phyloP scores from a whole-genome alignment of 2,888 invertebrate species.

The Aporophyla nigra region DNA sequence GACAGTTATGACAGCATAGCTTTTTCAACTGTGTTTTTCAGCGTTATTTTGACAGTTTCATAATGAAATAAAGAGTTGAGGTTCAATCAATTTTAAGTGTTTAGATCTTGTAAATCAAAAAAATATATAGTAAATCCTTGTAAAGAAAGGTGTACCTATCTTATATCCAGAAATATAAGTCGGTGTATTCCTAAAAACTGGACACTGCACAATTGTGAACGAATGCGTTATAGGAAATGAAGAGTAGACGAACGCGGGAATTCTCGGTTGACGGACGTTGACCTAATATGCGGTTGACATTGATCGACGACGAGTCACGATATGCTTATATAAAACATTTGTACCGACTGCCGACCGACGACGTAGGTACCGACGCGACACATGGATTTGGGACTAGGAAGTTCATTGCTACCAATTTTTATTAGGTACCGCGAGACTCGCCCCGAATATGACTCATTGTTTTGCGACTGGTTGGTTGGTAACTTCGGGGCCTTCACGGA shows the following conservation, averaged over 20 bases:
- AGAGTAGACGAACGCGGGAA: slow-evolving; percentile 84
- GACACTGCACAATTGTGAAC: slow-evolving; percentile 72
- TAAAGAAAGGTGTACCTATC: neutral
- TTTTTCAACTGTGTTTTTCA: neutral
- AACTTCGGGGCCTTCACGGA: slow-evolving; percentile 41
- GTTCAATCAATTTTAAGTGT: neutral
- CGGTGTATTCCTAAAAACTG: slow-evolving; percentile 19
- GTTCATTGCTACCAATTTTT: slow-evolving; percentile 86
- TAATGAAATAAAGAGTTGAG: slow-evolving; percentile 1
- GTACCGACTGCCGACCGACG: slow-evolving; percentile 68
- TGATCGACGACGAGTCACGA: slow-evolving; percentile 89
- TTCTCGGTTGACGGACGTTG: slow-evolving; percentile 87
- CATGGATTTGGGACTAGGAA: slow-evolving; percentile 83
- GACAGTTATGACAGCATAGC: slow-evolving; percentile 41
- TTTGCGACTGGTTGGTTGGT: slow-evolving; percentile 63
- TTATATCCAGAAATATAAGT: neutral
- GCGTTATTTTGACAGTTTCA: neutral
- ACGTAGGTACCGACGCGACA: slow-evolving; percentile 70
- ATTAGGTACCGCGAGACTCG: slow-evolving; percentile 79
- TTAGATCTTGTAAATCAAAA: neutral
- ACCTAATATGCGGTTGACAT: slow-evolving; percentile 90
- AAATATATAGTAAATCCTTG: neutral
- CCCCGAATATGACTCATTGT: slow-evolving; percentile 79
- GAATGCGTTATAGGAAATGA: slow-evolving; percentile 83
- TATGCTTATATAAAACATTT: slow-evolving; percentile 85